phyloP scores from a whole-genome alignment of 2,888 invertebrate species.

The Phortica okadai region DNA sequence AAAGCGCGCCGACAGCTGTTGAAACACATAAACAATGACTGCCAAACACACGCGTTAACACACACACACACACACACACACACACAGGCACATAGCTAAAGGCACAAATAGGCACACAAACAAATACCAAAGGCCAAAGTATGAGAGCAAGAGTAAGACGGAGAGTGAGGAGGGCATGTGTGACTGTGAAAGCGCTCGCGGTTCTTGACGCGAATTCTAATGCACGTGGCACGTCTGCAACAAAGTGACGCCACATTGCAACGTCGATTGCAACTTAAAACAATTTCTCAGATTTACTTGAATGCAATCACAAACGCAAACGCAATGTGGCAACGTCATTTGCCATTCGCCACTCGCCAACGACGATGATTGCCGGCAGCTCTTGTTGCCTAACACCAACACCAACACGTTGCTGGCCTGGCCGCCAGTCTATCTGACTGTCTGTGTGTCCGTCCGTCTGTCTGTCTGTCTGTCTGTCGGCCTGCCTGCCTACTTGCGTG shows the following conservation, averaged over 20 bases:
- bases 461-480: conserved; percentile 8
- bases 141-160: neutral
- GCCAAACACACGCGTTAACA: neutral
- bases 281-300: conserved; percentile 3
- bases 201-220: neutral
- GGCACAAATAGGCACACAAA: neutral
- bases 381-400: too few species aligned
- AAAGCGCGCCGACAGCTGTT: conserved; percentile 4
- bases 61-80: neutral
- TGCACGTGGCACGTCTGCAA: neutral
- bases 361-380: neutral
- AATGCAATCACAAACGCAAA: conserved; percentile 16
- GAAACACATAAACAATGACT: conserved; percentile 14
- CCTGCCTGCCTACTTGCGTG: neutral
- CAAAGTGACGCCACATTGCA: neutral
- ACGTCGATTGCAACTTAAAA: conserved; percentile 2
- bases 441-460: neutral
- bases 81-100: neutral
- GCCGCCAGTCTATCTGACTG: neutral
- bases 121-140: neutral
- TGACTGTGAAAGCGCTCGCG: too few species aligned
- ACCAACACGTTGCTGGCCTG: too few species aligned
- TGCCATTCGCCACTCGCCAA: too few species aligned
- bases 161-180: too few species aligned
- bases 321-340: too few species aligned